Evolutionary conservation across 2,113 vertebrate genomes (phyloP), one percentile per base, ranked within the genome.

Genomic region (Neogale vison): DNA sequence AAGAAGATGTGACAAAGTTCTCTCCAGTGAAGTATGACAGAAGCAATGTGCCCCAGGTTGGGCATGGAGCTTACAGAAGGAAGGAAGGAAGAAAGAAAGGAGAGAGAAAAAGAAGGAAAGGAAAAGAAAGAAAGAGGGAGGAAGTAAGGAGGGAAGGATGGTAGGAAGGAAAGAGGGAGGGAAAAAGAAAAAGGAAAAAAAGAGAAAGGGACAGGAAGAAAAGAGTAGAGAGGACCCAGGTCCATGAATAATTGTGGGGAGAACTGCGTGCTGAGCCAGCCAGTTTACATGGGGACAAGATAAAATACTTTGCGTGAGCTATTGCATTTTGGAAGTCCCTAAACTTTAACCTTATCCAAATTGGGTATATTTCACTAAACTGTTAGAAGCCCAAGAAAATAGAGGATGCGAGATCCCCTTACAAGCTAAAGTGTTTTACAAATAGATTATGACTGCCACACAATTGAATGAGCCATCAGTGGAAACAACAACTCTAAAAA

Each of bases 401-500:
- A 55, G 57, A 92, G 45, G 29, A 42, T 29, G 31, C 47, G 42
- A 52, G 34, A 91, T 8, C 39, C 39, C 47, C 50, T 90, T 91
- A 50, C n/a, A 90, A 88, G 23, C 39, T 21, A 8, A 86, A 45
- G 34, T 93, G n/a, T 69, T 86, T 92, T 90, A 59, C 18, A 69
- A 92, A 67, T 65, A 81, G 26, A 47, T 93, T 63, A 45, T 74
- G 21, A n/a, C 50, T 82, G 71, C 26, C 76, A 65, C 72, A 29
- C 55, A 76, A 92, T 36, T 86, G 7, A 96, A 50, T 31, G 61
- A 95, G 50, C 55, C 63, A 57, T 45, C 47, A 36, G 2, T 23
- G 15, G 31, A 95, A 94, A 12, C 36, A 96, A 92, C 24, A 74
- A 6, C 79, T 91, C 61, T 52, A 23, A 67, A 87, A 94, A 88